Evolutionary conservation across 92 coral and sea anemone species (phyloP).

Genomic region (Micromussa lordhowensis): DNA sequence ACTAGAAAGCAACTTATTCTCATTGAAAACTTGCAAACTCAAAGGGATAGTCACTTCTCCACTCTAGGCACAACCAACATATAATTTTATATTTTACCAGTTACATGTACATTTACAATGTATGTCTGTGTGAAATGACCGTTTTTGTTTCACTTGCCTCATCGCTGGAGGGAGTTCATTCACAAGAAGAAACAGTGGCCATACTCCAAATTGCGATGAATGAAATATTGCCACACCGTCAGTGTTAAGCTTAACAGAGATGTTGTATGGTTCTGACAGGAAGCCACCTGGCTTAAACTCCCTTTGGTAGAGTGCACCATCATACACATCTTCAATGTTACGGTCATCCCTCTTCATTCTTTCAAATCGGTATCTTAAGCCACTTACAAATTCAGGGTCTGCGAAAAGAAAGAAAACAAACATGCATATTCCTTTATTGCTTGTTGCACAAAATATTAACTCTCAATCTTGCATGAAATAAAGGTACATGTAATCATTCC

Average conservation of each 20-base stretch:
- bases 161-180: conserved; percentile 67
- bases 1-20: too few relatives aligned
- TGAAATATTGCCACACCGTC: conserved; percentile 68
- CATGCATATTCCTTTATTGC: too few relatives aligned
- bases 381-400: conserved; percentile 50
- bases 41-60: too few relatives aligned
- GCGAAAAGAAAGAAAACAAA: background rate
- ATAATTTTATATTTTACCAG: background rate
- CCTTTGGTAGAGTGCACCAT: conserved; percentile 59
- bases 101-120: too few relatives aligned
- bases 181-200: conserved; percentile 67
- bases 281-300: conserved; percentile 57
- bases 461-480: too few relatives aligned
- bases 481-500: too few relatives aligned
- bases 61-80: background rate
- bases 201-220: conserved; percentile 69
- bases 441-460: too few relatives aligned
- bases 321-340: conserved; percentile 68
- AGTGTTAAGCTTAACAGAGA: conserved; percentile 71
- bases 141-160: conserved; percentile 13
- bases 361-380: conserved; percentile 45
- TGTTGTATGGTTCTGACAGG: conserved; percentile 47
- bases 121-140: too few relatives aligned
- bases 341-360: conserved; percentile 35
- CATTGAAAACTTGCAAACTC: too few relatives aligned